Evolutionary conservation across 2,888 invertebrate genomes (phyloP).

Genomic region (Tipula helvola): DNA sequence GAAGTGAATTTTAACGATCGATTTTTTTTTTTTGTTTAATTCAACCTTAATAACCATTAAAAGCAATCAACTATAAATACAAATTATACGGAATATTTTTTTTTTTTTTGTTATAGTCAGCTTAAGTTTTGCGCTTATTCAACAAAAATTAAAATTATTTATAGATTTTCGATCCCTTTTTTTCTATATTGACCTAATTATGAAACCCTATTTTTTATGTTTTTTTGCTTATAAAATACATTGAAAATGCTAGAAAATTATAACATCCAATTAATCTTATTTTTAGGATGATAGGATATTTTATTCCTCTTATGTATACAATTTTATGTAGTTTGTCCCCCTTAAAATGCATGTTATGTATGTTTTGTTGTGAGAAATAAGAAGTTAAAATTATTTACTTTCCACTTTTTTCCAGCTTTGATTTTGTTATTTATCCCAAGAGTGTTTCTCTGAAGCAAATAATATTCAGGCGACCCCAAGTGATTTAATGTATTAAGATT

Average conservation of each 20-base stretch:
- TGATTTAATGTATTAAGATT: not conserved
- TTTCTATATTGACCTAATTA: not conserved
- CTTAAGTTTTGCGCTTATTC: not conserved
- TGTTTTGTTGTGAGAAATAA: not conserved
- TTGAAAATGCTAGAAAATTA: not conserved
- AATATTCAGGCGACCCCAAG: not conserved
- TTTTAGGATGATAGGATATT: not conserved
- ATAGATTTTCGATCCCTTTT: not conserved
- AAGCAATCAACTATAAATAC: not conserved
- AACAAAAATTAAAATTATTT: not conserved
- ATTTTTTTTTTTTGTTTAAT: not conserved
- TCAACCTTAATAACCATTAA: not conserved
- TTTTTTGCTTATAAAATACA: not conserved
- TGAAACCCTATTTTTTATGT: not conserved
- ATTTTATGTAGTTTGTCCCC: not conserved
- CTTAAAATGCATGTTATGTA: not conserved
- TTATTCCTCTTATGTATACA: not conserved
- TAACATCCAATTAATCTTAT: not conserved
- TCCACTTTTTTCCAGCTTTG: not conserved
- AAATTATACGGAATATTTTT: not conserved
- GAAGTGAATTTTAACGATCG: not conserved
- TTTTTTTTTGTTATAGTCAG: not conserved
- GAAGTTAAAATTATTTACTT: not conserved
- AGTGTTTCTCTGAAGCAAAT: not conserved
- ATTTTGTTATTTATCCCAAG: not conserved